phyloP scores from a whole-genome alignment of 1,140 invertebrate genomes.

The Phortica variegata region DNA sequence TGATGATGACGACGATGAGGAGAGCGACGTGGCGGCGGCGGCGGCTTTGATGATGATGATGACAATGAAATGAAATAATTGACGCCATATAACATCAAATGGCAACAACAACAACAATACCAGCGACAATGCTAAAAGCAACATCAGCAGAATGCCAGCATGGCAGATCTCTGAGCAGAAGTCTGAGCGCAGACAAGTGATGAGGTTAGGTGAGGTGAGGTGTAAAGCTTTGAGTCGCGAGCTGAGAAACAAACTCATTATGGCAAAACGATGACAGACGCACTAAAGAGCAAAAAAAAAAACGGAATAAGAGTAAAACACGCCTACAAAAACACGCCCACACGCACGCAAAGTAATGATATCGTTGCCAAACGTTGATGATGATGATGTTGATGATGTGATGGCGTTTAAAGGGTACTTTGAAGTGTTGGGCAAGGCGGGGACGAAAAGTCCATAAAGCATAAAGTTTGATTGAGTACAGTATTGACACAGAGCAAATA shows the following conservation, averaged over 20 bases:
- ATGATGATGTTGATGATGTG: neutral
- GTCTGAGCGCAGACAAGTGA: neutral
- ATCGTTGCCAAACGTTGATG: constrained; percentile 10
- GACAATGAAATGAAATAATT: constrained; percentile 46
- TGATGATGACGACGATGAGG: neutral
- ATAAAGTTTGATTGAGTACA: too few species aligned
- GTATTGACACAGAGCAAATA: too few species aligned
- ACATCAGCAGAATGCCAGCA: constrained; percentile 19
- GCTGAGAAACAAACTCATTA: constrained; percentile 50
- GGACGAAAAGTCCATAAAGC: too few species aligned
- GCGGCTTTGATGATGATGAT: neutral
- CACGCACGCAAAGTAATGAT: constrained; percentile 21
- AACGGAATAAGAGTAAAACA: constrained; percentile 26
- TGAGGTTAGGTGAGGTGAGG: neutral
- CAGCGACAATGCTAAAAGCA: constrained; percentile 17
- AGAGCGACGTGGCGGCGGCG: too few species aligned
- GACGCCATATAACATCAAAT: constrained; percentile 35
- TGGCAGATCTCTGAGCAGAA: constrained; percentile 1
- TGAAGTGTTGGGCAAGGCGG: neutral
- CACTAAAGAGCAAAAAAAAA: too few species aligned
- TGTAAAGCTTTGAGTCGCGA: neutral
- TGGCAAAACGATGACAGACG: constrained; percentile 44
- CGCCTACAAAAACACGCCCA: constrained; percentile 45
- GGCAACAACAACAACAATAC: too few species aligned
- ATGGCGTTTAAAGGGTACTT: neutral